Base-by-base conservation (phyloP, 2,888 invertebrate genomes). In the Lithophane socia region DNA sequence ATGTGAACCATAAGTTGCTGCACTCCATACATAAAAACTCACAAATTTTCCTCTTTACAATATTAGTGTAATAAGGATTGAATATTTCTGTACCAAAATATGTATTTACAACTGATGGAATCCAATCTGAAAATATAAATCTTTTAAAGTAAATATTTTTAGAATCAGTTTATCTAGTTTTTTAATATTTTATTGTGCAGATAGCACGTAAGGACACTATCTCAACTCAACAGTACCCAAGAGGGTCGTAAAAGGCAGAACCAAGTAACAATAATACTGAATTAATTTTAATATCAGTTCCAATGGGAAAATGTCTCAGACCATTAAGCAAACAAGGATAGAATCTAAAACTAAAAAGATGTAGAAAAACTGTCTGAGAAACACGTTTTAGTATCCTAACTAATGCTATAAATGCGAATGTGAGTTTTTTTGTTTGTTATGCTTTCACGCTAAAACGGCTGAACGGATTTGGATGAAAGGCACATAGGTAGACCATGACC, bases 211-310 rank as follows among this genome's bases (percentile, higher is more conserved):
- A 21, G 16, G 12, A 18, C 12, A 24, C 16, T 71, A 16, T 37
- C 37, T 78, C 71, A 66, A 61, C 24, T 47, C 7, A 66, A 66
- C 1, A 47, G 5, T 52, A 10, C 79, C 54, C 65, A 24, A 13
- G 78, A 61, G 65, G 8, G 54, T 24, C 24, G 7, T 71, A 54
- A 42, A 60, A 52, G 1, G 21, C 9, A 37, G 13, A 52, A 52
- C 16, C 12, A 29, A 54, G 64, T 13, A 24, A 13, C 24, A 60
- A 69, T 60, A 37, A 37, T 60, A 37, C 21, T 16, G 21, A 60
- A 37, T n/a, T 29, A 13, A 21, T 67, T 29, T 52, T 29, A 29
- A 29, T 21, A 49, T 21, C 18, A 66, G 24, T 18, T 18, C 7
- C 3, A 47, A 29, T 21, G 47, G 12, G 61, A 24, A 24, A 44